These are phyloP conservation scores for Caenorhabditis sp. DNA, from an alignment of 2,888 invertebrate species.

Conservation along the genomic window DNA sequence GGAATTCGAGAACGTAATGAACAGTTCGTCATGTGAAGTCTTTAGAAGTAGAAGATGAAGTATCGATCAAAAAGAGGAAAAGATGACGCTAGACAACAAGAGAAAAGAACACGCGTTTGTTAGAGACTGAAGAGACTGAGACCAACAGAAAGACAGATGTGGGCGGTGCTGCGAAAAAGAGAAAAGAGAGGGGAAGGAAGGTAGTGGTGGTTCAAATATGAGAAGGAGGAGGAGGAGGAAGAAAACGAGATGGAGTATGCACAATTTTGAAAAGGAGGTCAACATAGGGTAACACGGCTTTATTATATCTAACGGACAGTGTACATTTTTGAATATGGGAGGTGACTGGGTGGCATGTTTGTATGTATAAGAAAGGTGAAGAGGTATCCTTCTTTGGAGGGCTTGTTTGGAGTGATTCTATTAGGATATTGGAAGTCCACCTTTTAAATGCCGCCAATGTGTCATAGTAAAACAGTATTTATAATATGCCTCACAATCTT, in stretches of 20 bases:
- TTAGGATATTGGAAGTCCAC: no score
- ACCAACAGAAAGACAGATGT: not conserved
- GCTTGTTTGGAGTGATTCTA: no score
- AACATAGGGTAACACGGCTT: conserved; percentile 3
- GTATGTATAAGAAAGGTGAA: not conserved
- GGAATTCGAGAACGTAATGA: not conserved
- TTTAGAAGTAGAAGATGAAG: not conserved
- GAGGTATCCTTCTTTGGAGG: not conserved
- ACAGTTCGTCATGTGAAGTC: not conserved
- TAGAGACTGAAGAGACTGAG: not conserved
- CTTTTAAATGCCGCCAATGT: no score
- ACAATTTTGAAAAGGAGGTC: conserved; percentile 8
- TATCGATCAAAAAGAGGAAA: not conserved
- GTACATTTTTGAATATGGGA: not conserved
- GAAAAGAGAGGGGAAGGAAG: not conserved
- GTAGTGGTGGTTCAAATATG: conserved; percentile 5
- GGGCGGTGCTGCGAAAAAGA: not conserved
- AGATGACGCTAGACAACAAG: not conserved
- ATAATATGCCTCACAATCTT: no score
- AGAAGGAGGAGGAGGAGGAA: conserved; percentile 3
- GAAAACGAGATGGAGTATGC: not conserved
- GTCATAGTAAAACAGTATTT: no score
- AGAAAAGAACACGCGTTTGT: not conserved
- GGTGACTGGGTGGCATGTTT: not conserved
- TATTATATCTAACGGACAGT: not conserved